These are phyloP conservation scores for Cecropterus lyciades DNA, from an alignment of 1,140 invertebrate genomes.

Conservation along the genomic window DNA sequence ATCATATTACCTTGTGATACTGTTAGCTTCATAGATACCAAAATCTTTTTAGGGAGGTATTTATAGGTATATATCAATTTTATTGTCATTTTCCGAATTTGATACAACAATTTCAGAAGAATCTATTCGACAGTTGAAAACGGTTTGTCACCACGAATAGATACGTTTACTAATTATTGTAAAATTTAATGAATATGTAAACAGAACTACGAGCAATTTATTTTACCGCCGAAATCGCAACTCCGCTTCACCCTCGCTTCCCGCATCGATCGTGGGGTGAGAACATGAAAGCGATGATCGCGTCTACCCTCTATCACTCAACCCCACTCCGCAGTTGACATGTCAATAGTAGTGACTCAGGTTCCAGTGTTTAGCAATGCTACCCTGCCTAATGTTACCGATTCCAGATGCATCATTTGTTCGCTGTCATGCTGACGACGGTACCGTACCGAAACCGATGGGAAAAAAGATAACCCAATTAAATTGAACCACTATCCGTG, in stretches of 20 bases:
- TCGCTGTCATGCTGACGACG: constrained; percentile 71
- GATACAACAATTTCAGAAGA: too few relatives aligned
- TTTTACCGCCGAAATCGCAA: background rate
- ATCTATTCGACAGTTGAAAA: too few relatives aligned
- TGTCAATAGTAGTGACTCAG: constrained; percentile 42
- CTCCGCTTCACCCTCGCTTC: constrained; percentile 7
- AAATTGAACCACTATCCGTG: constrained; percentile 74
- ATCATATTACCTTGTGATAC: too few relatives aligned
- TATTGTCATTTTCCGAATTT: too few relatives aligned
- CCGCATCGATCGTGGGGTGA: constrained; percentile 25
- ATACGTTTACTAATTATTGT: too few relatives aligned
- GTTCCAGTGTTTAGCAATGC: constrained; percentile 42
- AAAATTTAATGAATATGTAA: background rate
- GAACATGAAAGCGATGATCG: constrained; percentile 31
- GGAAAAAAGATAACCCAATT: constrained; percentile 80
- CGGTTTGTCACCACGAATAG: too few relatives aligned
- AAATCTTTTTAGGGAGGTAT: too few relatives aligned
- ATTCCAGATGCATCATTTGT: constrained; percentile 71
- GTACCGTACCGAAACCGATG: constrained; percentile 43
- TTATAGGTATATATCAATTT: too few relatives aligned
- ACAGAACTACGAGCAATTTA: background rate
- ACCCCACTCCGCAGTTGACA: constrained; percentile 34
- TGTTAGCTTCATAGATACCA: too few relatives aligned
- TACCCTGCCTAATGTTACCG: constrained; percentile 40
- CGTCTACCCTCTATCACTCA: constrained; percentile 40